These are phyloP conservation scores for Pachypanchax playfairii DNA, from an alignment of 2,113 vertebrate species.

Conservation along the genomic window DNA sequence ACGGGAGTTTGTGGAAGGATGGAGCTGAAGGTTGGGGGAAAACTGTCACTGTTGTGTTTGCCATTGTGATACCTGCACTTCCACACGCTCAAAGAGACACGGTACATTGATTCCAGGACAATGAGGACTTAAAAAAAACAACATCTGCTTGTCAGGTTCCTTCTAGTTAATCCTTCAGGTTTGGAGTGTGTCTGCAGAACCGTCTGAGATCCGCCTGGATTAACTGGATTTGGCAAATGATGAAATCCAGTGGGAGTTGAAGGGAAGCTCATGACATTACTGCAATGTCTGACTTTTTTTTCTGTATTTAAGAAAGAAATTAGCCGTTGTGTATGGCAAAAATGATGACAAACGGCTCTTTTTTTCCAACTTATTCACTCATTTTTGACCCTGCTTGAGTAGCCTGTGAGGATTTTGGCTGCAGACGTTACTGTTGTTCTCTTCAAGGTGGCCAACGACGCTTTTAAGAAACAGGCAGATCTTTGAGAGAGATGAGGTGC, in stretches of 20 bases:
- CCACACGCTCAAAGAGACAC: conserved; percentile 47
- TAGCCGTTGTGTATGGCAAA: too few species aligned
- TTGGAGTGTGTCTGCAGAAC: conserved; percentile 36
- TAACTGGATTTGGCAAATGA: conserved; percentile 55
- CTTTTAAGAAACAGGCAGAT: conserved; percentile 72
- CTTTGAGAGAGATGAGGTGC: conserved; percentile 54
- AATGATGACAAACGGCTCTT: too few species aligned
- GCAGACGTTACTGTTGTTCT: conserved; percentile 36
- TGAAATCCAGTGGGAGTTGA: background rate
- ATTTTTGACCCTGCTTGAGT: too few species aligned
- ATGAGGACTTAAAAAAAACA: conserved; percentile 50
- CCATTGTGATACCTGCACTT: conserved; percentile 69
- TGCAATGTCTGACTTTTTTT: too few species aligned
- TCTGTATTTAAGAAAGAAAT: too few species aligned
- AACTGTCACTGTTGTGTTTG: conserved; percentile 54
- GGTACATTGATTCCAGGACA: conserved; percentile 64
- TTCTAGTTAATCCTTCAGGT: conserved; percentile 26
- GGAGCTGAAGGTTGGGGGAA: conserved; percentile 59
- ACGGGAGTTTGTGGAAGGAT: conserved; percentile 58
- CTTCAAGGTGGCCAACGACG: conserved; percentile 69
- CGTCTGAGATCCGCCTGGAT: conserved; percentile 45
- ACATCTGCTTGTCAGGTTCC: conserved; percentile 32
- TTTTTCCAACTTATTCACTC: too few species aligned
- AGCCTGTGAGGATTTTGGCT: too few species aligned
- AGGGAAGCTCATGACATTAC: too few species aligned